A percentile compares a stretch with the other conserved stretches of the same genome.
phyloP scores from a whole-genome alignment of 2,113 vertebrate genomes.

The Axis porcinus region DNA sequence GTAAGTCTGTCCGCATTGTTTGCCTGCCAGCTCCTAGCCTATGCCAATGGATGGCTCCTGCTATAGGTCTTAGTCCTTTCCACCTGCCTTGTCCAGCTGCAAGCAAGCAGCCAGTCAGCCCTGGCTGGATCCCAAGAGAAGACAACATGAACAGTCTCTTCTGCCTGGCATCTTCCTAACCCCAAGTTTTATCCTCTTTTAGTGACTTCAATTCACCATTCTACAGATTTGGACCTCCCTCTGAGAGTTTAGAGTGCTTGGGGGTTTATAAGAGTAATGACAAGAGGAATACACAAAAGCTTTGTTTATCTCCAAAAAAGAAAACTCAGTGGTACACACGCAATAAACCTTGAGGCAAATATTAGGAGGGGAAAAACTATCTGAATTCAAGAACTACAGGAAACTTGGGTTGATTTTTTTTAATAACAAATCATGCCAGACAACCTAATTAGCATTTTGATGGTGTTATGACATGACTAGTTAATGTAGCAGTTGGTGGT shows the following conservation, averaged over 20 bases:
- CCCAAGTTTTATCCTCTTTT: neutral
- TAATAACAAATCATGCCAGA: constrained; percentile 68
- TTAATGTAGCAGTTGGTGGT: constrained; percentile 70
- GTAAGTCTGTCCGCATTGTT: neutral
- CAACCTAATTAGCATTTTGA: constrained; percentile 72
- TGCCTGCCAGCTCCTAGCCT: neutral
- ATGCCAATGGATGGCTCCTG: neutral
- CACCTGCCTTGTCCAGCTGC: neutral
- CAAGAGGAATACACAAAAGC: neutral
- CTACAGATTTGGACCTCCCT: neutral
- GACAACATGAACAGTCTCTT: neutral
- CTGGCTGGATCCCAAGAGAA: neutral
- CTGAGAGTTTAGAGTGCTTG: neutral
- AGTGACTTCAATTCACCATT: neutral
- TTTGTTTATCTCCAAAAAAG: constrained; percentile 2
- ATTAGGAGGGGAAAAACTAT: neutral
- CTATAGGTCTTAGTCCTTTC: neutral
- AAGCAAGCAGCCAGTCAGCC: neutral
- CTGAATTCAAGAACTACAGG: constrained; percentile 48
- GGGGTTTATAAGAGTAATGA: too few relatives aligned
- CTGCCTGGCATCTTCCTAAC: neutral
- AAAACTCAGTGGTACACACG: neutral
- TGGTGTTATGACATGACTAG: constrained; percentile 67
- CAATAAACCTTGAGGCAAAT: neutral
- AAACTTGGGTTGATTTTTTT: constrained; percentile 50